Conservation (phyloP, 1,140 invertebrate species). For the Matsumurasca onukii region DNA sequence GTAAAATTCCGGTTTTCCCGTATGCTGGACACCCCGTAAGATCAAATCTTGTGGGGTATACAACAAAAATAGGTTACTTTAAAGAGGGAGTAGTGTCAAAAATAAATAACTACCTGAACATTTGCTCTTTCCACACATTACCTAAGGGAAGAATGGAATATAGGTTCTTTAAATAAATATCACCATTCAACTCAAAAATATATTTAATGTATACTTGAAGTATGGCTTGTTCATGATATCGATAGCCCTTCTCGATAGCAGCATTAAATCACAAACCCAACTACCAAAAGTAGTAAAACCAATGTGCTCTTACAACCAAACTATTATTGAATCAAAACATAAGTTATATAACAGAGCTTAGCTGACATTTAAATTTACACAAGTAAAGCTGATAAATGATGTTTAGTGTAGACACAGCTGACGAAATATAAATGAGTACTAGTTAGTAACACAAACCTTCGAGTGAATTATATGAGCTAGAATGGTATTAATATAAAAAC, state of each 20-base stretch:
- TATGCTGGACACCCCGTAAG: too few relatives aligned
- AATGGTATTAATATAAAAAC: conserved; percentile 9
- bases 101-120: neutral
- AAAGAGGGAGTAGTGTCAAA: neutral
- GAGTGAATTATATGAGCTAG: neutral
- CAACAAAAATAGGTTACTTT: neutral
- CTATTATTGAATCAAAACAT: neutral
- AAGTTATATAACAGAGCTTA: neutral
- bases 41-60: neutral
- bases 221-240: conserved; percentile 1
- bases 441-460: neutral
- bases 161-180: neutral
- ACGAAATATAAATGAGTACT: neutral
- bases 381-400: neutral
- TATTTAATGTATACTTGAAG: conserved; percentile 15
- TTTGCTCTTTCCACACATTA: neutral
- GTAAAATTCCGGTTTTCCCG: too few relatives aligned
- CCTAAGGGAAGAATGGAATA: neutral
- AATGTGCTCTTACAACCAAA: neutral
- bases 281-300: neutral
- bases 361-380: neutral
- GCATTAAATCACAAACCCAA: neutral
- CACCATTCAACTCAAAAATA: conserved; percentile 8
- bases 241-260: neutral
- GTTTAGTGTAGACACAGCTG: neutral